Evolutionary conservation across 1,140 invertebrate species (phyloP), one percentile per base, ranked within the genome.

Genomic region (Drosophila ficusphila): DNA sequence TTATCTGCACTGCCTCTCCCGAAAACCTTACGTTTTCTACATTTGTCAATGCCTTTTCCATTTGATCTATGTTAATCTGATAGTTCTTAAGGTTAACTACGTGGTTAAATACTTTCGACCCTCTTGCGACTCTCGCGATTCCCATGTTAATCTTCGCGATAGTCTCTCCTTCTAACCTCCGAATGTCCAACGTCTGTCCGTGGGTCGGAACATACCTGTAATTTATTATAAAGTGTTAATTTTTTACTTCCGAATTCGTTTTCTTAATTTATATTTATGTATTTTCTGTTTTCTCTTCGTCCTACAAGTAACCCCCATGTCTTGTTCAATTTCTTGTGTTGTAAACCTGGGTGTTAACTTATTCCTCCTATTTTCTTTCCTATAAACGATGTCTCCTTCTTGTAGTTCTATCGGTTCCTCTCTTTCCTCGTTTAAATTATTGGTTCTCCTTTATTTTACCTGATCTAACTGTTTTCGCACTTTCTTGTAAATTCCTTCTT

Each of bases 321-420:
- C 38, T 9, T 41, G 16, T 0, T 19, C 16, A 21, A 23, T 18
- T 18, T 7, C 34, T 1, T 48, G 46, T 8, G 16, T 4, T 3
- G 27, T 18, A 33, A 48, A 48, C 12, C 46, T 34, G 34, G 25
- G 46, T 33, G 46, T 48, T 33, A 48, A 9, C 7, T 48, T 31
- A 19, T 48, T 48, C 11, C 46, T 48, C 7, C 44, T 48, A 9
- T 48, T 48, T n/a, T 53, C 51, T 21, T 53, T 53, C 7, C 51
- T 53, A 41, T 36, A 27, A 8, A 52, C 9, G 9, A 27, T 4
- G 9, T 42, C 36, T 19, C 23, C 12, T n/a, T 39, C 19, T 14
- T 48, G 16, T 3, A 48, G 4, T 14, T n/a, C 9, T 11, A 48
- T 33, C 3, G 29, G 27, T 16, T 48, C 46, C 16, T 48, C 36